Percentiles rank a stretch among this genome's conserved stretches.
Evolutionary conservation across 2,888 invertebrate genomes (phyloP).

Genomic region (Cryptocheilus praepositus): DNA sequence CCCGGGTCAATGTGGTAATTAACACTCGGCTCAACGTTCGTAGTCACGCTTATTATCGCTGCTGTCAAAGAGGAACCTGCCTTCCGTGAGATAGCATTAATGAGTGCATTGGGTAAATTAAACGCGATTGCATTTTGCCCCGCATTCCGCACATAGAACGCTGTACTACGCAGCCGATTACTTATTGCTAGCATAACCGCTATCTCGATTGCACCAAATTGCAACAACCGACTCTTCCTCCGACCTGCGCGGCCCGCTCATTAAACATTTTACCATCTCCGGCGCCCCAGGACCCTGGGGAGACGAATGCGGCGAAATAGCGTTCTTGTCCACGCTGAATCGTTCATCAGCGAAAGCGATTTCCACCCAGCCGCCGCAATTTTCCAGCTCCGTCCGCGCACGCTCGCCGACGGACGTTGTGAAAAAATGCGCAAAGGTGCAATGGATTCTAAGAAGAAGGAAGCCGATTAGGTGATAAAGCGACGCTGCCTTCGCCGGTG

Average conservation of each 20-base stretch:
- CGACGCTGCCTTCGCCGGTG: conserved; percentile 34
- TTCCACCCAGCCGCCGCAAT: no score
- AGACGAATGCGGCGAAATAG: not conserved
- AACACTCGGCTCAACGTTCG: not conserved
- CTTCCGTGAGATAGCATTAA: conserved; percentile 8
- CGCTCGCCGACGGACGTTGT: not conserved
- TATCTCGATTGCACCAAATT: conserved; percentile 14
- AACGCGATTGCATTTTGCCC: not conserved
- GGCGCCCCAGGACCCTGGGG: not conserved
- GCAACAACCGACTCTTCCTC: conserved; percentile 5
- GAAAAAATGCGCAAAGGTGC: not conserved
- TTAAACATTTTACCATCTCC: conserved; percentile 11
- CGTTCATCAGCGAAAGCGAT: no score
- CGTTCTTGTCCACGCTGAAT: conserved; percentile 4
- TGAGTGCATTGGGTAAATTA: conserved; percentile 10
- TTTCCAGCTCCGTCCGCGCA: no score
- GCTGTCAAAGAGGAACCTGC: not conserved
- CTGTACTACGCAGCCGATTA: not conserved
- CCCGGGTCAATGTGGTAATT: conserved; percentile 3
- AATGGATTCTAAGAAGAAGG: conserved; percentile 28
- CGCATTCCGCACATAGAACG: no score
- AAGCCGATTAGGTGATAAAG: conserved; percentile 48
- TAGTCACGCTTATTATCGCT: no score
- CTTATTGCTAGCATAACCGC: conserved; percentile 9
- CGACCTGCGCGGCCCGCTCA: conserved; percentile 8